phyloP scores from a whole-genome alignment of 2,888 invertebrate species.

The Micoletzkya japonica region DNA sequence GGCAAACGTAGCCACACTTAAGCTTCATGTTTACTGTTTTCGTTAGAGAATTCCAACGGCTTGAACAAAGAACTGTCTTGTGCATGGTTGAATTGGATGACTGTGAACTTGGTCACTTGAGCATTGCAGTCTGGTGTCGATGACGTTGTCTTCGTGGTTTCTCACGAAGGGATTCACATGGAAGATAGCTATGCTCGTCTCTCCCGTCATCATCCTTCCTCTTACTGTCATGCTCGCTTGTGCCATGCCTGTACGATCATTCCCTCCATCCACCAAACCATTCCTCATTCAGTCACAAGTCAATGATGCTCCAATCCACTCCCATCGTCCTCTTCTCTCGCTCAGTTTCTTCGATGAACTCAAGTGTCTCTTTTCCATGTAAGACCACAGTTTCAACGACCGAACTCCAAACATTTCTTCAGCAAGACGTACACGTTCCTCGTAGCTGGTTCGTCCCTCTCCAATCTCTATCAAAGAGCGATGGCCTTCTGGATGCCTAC shows the following conservation, averaged over 20 bases:
- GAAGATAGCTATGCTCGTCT: slow-evolving; percentile 15
- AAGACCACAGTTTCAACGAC: not conserved
- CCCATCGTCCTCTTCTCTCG: not conserved
- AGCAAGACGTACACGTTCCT: slow-evolving; percentile 9
- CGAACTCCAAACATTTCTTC: not conserved
- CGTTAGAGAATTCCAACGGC: too few relatives aligned
- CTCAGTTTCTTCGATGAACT: slow-evolving; percentile 10
- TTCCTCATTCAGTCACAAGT: not conserved
- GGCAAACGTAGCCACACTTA: too few relatives aligned
- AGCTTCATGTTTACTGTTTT: too few relatives aligned
- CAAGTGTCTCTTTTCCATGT: slow-evolving; percentile 5
- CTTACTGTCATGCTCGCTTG: not conserved
- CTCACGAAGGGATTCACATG: slow-evolving; percentile 13
- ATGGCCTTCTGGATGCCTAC: slow-evolving; percentile 27
- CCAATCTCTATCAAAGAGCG: slow-evolving; percentile 16
- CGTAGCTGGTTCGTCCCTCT: slow-evolving; percentile 2
- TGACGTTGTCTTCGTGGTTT: slow-evolving; percentile 21
- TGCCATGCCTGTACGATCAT: slow-evolving; percentile 5
- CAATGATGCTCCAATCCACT: too few relatives aligned
- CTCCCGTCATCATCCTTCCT: slow-evolving; percentile 2
- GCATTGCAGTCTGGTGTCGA: not conserved
- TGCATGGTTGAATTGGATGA: not conserved
- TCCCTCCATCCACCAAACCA: not conserved
- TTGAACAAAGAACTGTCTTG: too few relatives aligned
- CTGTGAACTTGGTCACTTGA: not conserved